These are phyloP conservation scores for Agriotes lineatus DNA, from an alignment of 2,888 invertebrate genomes.

Conservation along the genomic window DNA sequence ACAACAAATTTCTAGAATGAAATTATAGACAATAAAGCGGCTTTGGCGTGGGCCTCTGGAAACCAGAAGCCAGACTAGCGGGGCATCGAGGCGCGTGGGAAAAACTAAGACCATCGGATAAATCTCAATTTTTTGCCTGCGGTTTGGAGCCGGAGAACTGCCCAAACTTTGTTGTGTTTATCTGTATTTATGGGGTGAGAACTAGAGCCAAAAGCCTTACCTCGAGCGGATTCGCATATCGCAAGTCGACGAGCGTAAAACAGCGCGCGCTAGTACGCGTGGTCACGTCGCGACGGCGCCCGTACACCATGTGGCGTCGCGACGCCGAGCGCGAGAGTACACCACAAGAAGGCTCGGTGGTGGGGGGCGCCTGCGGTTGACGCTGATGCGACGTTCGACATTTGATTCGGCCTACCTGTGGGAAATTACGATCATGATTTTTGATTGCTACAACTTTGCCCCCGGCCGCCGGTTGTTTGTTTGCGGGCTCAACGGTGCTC, in stretches of 20 bases:
- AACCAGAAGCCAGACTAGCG: too few species aligned
- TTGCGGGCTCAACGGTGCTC: conserved; percentile 14
- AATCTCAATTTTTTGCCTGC: too few species aligned
- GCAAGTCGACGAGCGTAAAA: conserved; percentile 30
- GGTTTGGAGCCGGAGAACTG: too few species aligned
- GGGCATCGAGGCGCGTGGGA: too few species aligned
- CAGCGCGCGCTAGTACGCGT: conserved; percentile 27
- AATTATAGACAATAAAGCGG: too few species aligned
- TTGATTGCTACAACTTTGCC: conserved; percentile 44
- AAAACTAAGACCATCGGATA: too few species aligned
- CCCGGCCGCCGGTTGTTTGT: conserved; percentile 30
- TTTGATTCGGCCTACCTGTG: conserved; percentile 61
- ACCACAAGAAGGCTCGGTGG: conserved; percentile 52
- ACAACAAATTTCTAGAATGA: too few species aligned
- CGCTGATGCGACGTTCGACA: conserved; percentile 58
- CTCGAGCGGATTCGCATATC: conserved; percentile 9
- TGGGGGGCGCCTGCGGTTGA: conserved; percentile 59
- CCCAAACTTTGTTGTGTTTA: too few species aligned
- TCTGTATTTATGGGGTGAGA: too few species aligned
- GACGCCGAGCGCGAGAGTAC: conserved; percentile 53
- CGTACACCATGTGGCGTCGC: conserved; percentile 61
- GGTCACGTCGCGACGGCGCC: conserved; percentile 40
- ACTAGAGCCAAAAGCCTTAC: conserved; percentile 1
- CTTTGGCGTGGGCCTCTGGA: too few species aligned
- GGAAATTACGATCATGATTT: conserved; percentile 52